These are phyloP conservation scores for Numida meleagris DNA, from an alignment of 2,113 vertebrate species.

Conservation along the genomic window DNA sequence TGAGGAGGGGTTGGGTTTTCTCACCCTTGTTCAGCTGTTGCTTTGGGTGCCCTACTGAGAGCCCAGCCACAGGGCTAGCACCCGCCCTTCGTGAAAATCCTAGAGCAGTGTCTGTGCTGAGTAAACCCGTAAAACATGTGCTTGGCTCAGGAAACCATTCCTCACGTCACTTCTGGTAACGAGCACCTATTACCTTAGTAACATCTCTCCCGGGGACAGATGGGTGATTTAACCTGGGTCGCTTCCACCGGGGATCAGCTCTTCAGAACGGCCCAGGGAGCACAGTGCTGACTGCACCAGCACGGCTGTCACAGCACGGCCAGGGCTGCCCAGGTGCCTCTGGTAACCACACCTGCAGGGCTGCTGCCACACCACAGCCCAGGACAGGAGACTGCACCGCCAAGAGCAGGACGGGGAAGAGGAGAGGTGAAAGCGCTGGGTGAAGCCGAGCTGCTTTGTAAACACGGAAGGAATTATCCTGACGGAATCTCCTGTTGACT, in stretches of 20 bases:
- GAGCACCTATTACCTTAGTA: neutral
- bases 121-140: neutral
- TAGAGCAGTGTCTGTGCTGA: neutral
- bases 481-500: constrained; percentile 6
- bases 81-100: neutral
- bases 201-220: neutral
- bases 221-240: fast-evolving
- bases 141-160: neutral
- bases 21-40: neutral
- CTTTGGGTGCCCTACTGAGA: neutral
- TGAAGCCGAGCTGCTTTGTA: neutral
- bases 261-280: neutral
- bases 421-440: neutral
- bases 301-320: neutral
- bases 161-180: fast-evolving
- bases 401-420: neutral
- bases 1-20: neutral
- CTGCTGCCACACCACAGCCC: neutral
- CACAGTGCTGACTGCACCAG: neutral
- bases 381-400: neutral
- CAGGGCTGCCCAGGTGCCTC: too few species aligned
- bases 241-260: fast-evolving
- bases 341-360: neutral
- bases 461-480: constrained; percentile 5
- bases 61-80: neutral